A percentile compares a stretch with the other conserved stretches of the same genome.
Evolutionary conservation across 2,888 invertebrate genomes (phyloP).

Genomic region (Diogma glabrata): DNA sequence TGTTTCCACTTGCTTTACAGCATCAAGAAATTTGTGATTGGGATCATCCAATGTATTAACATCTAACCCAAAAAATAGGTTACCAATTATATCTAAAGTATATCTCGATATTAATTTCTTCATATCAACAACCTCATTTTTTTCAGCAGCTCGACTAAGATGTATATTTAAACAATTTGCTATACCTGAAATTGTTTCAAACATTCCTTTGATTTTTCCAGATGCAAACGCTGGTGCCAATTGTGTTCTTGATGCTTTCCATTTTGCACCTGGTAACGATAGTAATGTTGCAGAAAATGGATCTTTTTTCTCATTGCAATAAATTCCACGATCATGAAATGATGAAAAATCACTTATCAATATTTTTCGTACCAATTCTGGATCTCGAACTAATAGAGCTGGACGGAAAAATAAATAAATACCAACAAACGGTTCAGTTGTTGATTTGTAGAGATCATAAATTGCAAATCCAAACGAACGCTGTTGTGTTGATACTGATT

Average conservation of each 20-base stretch:
- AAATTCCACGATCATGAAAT: slow-evolving; percentile 54
- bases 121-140: slow-evolving; percentile 38
- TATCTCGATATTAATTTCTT: slow-evolving; percentile 27
- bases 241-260: slow-evolving; percentile 50
- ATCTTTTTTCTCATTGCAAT: slow-evolving; percentile 47
- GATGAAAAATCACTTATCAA: slow-evolving; percentile 49
- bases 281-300: slow-evolving; percentile 49
- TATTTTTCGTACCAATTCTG: slow-evolving; percentile 46
- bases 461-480: slow-evolving; percentile 49
- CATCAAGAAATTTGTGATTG: slow-evolving; percentile 29
- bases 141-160: slow-evolving; percentile 27
- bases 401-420: slow-evolving; percentile 50
- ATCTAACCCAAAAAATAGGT: slow-evolving; percentile 38
- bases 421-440: slow-evolving; percentile 36
- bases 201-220: slow-evolving; percentile 54
- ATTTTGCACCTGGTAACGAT: slow-evolving; percentile 43
- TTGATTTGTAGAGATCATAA: slow-evolving; percentile 42
- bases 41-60: slow-evolving; percentile 33
- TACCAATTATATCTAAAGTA: slow-evolving; percentile 38
- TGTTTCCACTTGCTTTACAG: slow-evolving; percentile 20
- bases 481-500: slow-evolving; percentile 41
- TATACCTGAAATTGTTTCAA: slow-evolving; percentile 44
- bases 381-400: slow-evolving; percentile 48
- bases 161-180: slow-evolving; percentile 41
- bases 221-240: slow-evolving; percentile 55